phyloP scores from a whole-genome alignment of 2,888 invertebrate genomes.

The Agonum fuliginosum region DNA sequence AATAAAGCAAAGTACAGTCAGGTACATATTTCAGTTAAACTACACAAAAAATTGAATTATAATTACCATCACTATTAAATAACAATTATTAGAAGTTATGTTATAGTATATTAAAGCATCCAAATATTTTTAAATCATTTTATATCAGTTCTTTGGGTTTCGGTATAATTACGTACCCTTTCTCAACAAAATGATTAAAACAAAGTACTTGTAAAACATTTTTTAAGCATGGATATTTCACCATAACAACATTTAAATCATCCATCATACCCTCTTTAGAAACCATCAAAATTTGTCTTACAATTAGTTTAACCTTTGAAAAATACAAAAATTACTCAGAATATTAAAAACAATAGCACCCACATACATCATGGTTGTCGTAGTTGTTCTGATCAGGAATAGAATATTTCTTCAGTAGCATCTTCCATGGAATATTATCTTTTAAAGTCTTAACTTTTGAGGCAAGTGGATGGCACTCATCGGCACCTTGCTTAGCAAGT shows the following conservation, averaged over 20 bases:
- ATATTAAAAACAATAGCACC: neutral
- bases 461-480: slow-evolving; percentile 69
- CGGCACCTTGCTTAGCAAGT: slow-evolving; percentile 65
- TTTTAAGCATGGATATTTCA: slow-evolving; percentile 26
- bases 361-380: slow-evolving; percentile 67
- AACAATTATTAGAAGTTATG: no score
- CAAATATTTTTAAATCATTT: neutral
- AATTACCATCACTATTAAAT: no score
- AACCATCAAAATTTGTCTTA: slow-evolving; percentile 67
- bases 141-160: slow-evolving; percentile 40
- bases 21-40: no score
- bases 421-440: slow-evolving; percentile 70
- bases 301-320: slow-evolving; percentile 5
- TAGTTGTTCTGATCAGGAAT: slow-evolving; percentile 69
- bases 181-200: slow-evolving; percentile 68
- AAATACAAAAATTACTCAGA: slow-evolving; percentile 9
- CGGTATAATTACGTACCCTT: slow-evolving; percentile 68
- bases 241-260: slow-evolving; percentile 66
- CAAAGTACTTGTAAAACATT: slow-evolving; percentile 5
- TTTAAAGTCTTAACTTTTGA: slow-evolving; percentile 69
- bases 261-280: slow-evolving; percentile 69
- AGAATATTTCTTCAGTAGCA: slow-evolving; percentile 72
- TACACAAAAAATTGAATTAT: no score
- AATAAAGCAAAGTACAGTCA: no score
- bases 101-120: no score